phyloP scores from a whole-genome alignment of 2,113 vertebrate species.

The Thymallus thymallus region DNA sequence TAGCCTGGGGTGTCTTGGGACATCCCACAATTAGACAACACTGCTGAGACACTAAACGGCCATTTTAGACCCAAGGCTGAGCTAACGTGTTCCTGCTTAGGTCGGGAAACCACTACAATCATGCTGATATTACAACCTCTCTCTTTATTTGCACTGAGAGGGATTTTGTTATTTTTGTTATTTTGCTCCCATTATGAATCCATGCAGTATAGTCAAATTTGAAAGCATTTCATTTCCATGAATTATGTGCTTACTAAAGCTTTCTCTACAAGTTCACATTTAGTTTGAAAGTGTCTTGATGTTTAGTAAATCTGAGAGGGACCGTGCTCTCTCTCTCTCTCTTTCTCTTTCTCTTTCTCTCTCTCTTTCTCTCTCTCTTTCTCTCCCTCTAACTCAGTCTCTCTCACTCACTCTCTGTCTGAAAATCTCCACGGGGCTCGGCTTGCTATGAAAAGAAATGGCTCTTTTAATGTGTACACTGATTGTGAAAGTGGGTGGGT shows the following conservation, averaged over 20 bases:
- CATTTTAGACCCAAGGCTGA: constrained; percentile 52
- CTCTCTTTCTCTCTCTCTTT: no score
- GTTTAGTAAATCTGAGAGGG: constrained; percentile 3
- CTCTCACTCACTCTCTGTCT: no score
- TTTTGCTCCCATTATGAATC: background rate
- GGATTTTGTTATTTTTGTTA: constrained; percentile 16
- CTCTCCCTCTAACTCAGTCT: no score
- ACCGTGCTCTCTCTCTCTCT: background rate
- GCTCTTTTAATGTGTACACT: no score
- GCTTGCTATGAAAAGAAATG: no score
- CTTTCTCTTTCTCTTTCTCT: background rate
- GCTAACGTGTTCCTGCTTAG: constrained; percentile 49
- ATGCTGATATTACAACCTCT: constrained; percentile 36
- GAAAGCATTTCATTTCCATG: background rate
- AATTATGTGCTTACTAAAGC: background rate
- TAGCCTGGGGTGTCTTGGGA: constrained; percentile 44
- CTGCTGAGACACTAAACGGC: constrained; percentile 60
- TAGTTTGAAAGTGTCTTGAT: constrained; percentile 20
- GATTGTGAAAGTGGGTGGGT: constrained; percentile 12
- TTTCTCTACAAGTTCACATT: constrained; percentile 30
- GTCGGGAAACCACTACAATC: constrained; percentile 30
- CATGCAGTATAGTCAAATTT: background rate
- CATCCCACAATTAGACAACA: constrained; percentile 59
- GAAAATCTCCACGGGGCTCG: no score
- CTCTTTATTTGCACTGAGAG: background rate